These are phyloP conservation scores for Drosophila formosana DNA, from an alignment of 2,888 invertebrate genomes.

Conservation along the genomic window DNA sequence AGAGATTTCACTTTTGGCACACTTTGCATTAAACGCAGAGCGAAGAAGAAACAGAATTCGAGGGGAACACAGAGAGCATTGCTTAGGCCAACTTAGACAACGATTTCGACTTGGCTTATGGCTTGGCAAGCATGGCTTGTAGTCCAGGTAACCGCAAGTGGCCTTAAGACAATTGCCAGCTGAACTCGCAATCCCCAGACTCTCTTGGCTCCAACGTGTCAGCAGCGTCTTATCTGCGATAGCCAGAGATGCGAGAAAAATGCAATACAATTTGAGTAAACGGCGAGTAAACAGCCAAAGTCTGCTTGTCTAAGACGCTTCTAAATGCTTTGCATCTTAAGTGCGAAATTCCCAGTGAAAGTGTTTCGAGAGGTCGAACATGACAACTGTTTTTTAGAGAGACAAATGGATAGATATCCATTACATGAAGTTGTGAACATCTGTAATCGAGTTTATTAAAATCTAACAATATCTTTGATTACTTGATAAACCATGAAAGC, in stretches of 20 bases:
- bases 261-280: neutral
- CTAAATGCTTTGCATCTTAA: neutral
- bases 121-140: slow-evolving; percentile 19
- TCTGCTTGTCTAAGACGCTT: neutral
- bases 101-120: slow-evolving; percentile 59
- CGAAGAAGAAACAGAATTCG: slow-evolving; percentile 2
- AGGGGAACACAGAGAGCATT: neutral
- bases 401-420: too few relatives aligned
- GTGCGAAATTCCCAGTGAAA: neutral
- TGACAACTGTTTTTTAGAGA: too few relatives aligned
- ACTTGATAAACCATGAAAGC: too few relatives aligned
- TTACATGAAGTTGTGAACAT: too few relatives aligned
- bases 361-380: too few relatives aligned
- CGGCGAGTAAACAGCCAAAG: neutral
- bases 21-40: slow-evolving; percentile 37
- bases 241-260: neutral
- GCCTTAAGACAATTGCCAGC: slow-evolving; percentile 32
- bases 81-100: slow-evolving; percentile 57
- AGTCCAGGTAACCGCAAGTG: slow-evolving; percentile 49
- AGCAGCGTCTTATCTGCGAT: slow-evolving; percentile 33
- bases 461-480: too few relatives aligned
- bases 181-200: slow-evolving; percentile 1
- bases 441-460: too few relatives aligned
- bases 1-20: slow-evolving; percentile 21
- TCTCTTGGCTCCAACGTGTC: slow-evolving; percentile 28